Evolutionary conservation across 2,797 vertebrate species (phyloP), one percentile per base, ranked within the genome.

Genomic region (Brotula barbata): DNA sequence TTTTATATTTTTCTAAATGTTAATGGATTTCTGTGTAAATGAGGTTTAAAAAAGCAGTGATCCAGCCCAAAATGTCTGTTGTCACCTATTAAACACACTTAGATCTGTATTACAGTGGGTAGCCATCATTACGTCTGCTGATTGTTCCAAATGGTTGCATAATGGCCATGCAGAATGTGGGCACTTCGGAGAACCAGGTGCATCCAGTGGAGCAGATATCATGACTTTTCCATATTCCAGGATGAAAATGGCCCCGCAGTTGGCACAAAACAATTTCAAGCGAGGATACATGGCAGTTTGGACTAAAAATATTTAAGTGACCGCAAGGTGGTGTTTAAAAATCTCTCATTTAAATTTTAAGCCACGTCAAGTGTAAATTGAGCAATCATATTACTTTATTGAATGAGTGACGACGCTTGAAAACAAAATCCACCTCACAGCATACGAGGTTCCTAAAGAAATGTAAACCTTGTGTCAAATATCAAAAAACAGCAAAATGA

Each of bases 121-220:
- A 25, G 34, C 7, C 16, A 50, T 65, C 54, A 71, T 64, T 48
- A 47, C 19, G 37, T 40, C 17, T 36, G 44, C 46, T 57, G 39
- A 64, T 36, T 53, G 46, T 22, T 54, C 57, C 46, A 53, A 73
- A 65, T 55, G 52, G 49, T 23, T 41, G 16, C 25, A 34, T 39
- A 66, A 59, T 7, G 8, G 42, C 65, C 19, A 16, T 46, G 22
- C 13, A 37, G 48, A 41, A 61, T 50, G 49, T 48, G 33, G 31
- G 41, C 33, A 58, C 70, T 70, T 69, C 39, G 41, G 51, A 57
- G 56, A 49, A 48, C 17, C 64, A 60, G 51, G 51, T 55, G 44
- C 44, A 50, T 14, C 45, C 41, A 60, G 9, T 50, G 53, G 53
- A 65, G 57, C 57, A 40, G 50, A 77, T 41, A 37, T 37, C 13